Conservation (phyloP, 2,797 vertebrate genomes). For the Chanos chanos region DNA sequence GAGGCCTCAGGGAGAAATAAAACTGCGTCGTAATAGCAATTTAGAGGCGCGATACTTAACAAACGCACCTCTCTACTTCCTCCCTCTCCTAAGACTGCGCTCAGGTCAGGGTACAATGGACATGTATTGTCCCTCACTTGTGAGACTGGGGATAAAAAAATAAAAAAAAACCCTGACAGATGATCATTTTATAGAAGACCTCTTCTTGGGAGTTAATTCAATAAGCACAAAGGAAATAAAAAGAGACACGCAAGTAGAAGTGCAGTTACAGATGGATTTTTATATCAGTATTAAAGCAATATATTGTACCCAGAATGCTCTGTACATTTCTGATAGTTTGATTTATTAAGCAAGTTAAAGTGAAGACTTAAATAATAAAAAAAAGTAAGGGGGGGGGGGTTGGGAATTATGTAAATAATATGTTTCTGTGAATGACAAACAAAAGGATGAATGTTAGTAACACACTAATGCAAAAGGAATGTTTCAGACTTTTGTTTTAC, state of each 20-base stretch:
- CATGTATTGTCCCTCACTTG: not conserved
- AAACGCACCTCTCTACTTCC: slow-evolving; percentile 62
- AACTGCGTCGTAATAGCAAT: not conserved
- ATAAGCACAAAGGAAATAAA: slow-evolving; percentile 39
- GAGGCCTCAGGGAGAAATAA: slow-evolving; percentile 19
- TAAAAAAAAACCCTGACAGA: too few relatives aligned
- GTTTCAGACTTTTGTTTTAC: too few relatives aligned
- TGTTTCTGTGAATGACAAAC: too few relatives aligned
- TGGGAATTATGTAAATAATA: too few relatives aligned
- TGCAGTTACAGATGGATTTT: slow-evolving; percentile 29
- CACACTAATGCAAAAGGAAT: too few relatives aligned
- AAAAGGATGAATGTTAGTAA: too few relatives aligned
- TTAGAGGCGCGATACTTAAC: slow-evolving; percentile 45
- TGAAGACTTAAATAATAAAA: too few relatives aligned
- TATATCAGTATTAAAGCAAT: slow-evolving; percentile 43
- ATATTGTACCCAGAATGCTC: slow-evolving; percentile 16
- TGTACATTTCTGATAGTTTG: slow-evolving; percentile 1
- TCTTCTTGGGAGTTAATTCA: slow-evolving; percentile 12
- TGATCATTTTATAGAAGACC: too few relatives aligned
- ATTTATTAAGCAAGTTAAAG: slow-evolving; percentile 16
- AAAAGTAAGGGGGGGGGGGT: too few relatives aligned
- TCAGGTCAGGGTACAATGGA: slow-evolving; percentile 26
- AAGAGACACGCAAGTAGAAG: slow-evolving; percentile 4
- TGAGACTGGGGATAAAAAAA: slow-evolving; percentile 8
- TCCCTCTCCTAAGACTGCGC: slow-evolving; percentile 46